Evolutionary conservation across 2,113 vertebrate species (phyloP).

Genomic region (Mormyrus lacerda): DNA sequence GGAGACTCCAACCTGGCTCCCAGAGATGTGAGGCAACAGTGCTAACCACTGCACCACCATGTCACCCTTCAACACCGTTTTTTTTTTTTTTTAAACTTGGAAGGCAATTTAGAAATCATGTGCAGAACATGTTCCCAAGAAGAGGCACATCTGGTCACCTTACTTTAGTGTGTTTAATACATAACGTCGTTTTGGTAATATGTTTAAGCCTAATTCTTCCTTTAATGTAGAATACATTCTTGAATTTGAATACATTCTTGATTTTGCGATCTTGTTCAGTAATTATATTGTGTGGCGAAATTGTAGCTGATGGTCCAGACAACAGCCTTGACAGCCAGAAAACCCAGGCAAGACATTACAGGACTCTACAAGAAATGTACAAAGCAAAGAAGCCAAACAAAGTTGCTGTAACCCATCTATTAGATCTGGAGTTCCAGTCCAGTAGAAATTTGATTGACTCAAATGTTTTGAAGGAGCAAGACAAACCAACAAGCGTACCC

Average conservation of each 20-base stretch:
- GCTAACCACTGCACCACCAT: no score
- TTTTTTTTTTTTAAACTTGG: not conserved
- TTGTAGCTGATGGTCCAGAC: slow-evolving; percentile 3
- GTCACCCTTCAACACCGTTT: no score
- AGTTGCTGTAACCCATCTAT: slow-evolving; percentile 21
- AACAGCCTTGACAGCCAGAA: not conserved
- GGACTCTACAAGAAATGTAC: slow-evolving; percentile 26
- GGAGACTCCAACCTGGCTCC: no score
- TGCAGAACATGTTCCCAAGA: not conserved
- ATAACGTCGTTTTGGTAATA: not conserved
- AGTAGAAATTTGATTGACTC: slow-evolving; percentile 26
- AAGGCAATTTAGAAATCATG: not conserved
- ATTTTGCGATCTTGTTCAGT: not conserved
- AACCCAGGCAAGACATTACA: slow-evolving; percentile 25
- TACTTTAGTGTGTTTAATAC: not conserved
- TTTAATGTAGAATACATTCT: not conserved
- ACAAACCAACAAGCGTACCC: slow-evolving; percentile 8
- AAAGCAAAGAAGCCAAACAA: slow-evolving; percentile 29
- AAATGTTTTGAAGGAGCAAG: slow-evolving; percentile 28
- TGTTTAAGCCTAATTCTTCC: not conserved
- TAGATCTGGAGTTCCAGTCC: slow-evolving; percentile 25
- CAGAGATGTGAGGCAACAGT: no score
- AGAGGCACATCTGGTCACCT: not conserved
- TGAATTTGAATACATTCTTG: not conserved
- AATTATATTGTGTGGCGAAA: not conserved